Percentiles rank a stretch among this genome's conserved stretches.
These are phyloP conservation scores for Eurois occulta DNA, from an alignment of 2,888 invertebrate species.

Conservation along the genomic window DNA sequence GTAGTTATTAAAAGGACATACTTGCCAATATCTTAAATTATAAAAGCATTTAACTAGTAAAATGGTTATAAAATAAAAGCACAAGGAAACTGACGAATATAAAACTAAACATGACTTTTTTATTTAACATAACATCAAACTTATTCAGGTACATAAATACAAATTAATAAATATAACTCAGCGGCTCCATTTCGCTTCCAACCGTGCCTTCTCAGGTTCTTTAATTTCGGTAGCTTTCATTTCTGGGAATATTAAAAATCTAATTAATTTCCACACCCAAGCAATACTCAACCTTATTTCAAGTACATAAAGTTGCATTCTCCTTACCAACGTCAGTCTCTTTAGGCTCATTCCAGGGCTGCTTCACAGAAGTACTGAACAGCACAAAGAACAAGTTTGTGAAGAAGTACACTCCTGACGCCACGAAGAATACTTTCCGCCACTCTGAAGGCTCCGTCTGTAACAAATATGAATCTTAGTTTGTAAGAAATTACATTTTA, in stretches of 20 bases:
- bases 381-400: slow-evolving; percentile 93
- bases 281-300: slow-evolving; percentile 1
- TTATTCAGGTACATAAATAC: slow-evolving; percentile 65
- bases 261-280: slow-evolving; percentile 26
- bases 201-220: slow-evolving; percentile 55
- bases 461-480: slow-evolving; percentile 58
- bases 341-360: slow-evolving; percentile 93
- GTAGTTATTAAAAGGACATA: not conserved
- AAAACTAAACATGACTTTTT: slow-evolving; percentile 32
- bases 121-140: slow-evolving; percentile 43
- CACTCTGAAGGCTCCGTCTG: slow-evolving; percentile 92
- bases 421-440: slow-evolving; percentile 94
- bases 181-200: slow-evolving; percentile 52
- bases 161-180: slow-evolving; percentile 51
- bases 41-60: not conserved
- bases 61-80: not conserved
- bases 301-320: slow-evolving; percentile 20
- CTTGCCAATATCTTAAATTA: too few species aligned
- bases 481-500: slow-evolving; percentile 8
- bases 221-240: slow-evolving; percentile 73
- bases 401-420: slow-evolving; percentile 92
- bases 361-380: slow-evolving; percentile 92
- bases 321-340: slow-evolving; percentile 73
- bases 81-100: not conserved
- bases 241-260: slow-evolving; percentile 70